Base-by-base conservation (phyloP, 2,797 vertebrate species). In the Aphelocoma californica region DNA sequence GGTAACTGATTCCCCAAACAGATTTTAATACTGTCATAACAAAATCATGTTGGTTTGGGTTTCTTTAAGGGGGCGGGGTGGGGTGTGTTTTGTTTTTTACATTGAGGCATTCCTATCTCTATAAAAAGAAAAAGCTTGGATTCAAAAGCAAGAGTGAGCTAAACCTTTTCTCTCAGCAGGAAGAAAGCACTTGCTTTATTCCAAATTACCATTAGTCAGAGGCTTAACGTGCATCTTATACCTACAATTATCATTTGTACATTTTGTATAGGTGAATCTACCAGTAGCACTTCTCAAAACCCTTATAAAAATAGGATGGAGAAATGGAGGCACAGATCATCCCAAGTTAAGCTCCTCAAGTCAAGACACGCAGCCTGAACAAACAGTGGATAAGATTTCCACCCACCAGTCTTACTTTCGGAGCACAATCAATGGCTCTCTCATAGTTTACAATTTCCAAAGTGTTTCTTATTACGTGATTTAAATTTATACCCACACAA, bases 201-300 rank as follows among this genome's bases (percentile, higher is more conserved):
- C 42, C 73, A 86, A 48, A 81, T 66, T 62, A 77, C 26, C 54
- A 62, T 93, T 94, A 95, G 73, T 92, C 91, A 96, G 66, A 88
- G 53, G 62, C 51, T 81, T 88, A 94, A 88, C 6, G 8, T 12
- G 25, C 62, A 66, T 14, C 82, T 91, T 58, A 89, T 10, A 88
- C 91, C 94, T 75, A 82, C 87, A 95, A 92, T 94, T 95, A 95
- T 32, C 58, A 88, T 51, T 74, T 90, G 75, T 77, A 75, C 82
- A 61, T 83, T 95, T 77, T 67, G 48, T 51, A 50, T 13, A 18
- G 9, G 56, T 3, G 1, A 53, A 86, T 28, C 58, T 15, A 70
- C 51, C 73, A 64, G 73, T 0, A 84, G 73, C 79, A 78, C 54
- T 81, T 61, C 71, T 81, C 69, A 81, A 89, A 91, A 45, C 42